These are phyloP conservation scores for Reinhardtius hippoglossoides DNA, from an alignment of 2,113 vertebrate genomes.

Conservation along the genomic window DNA sequence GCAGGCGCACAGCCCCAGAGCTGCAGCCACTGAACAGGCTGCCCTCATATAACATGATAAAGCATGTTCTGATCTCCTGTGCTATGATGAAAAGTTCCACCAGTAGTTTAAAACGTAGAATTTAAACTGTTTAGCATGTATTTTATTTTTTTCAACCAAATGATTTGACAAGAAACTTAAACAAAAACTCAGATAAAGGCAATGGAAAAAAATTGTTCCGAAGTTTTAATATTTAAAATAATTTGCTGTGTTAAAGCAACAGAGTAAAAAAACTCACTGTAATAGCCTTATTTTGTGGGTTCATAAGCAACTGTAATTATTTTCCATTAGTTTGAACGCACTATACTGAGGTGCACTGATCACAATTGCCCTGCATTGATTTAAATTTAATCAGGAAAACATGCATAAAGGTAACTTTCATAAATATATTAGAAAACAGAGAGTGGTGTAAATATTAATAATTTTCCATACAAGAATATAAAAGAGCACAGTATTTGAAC, in stretches of 20 bases:
- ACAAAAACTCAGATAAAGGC: not conserved
- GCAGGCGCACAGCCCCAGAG: slow-evolving; percentile 58
- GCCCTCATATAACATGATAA: slow-evolving; percentile 14
- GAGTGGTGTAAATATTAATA: not conserved
- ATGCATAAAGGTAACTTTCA: not conserved
- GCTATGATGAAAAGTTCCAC: slow-evolving; percentile 34
- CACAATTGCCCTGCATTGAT: not conserved
- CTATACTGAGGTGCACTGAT: slow-evolving; percentile 6
- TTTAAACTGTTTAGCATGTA: not conserved
- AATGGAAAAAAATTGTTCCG: not conserved
- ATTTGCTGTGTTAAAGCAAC: slow-evolving; percentile 8
- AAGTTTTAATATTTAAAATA: slow-evolving; percentile 16
- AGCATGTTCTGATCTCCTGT: not conserved
- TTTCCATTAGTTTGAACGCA: not conserved
- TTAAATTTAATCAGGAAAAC: slow-evolving; percentile 3
- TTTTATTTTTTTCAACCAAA: not conserved
- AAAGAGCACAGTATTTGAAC: slow-evolving; percentile 2
- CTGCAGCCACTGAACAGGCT: slow-evolving; percentile 17
- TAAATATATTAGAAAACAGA: not conserved
- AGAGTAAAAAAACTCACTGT: not conserved
- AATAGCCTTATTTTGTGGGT: not conserved
- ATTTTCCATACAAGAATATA: slow-evolving; percentile 6
- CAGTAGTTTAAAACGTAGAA: not conserved
- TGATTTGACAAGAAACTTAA: slow-evolving; percentile 6
- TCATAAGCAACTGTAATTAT: not conserved